Evolutionary conservation across 2,113 vertebrate genomes (phyloP).

Genomic region (Nestor notabilis): DNA sequence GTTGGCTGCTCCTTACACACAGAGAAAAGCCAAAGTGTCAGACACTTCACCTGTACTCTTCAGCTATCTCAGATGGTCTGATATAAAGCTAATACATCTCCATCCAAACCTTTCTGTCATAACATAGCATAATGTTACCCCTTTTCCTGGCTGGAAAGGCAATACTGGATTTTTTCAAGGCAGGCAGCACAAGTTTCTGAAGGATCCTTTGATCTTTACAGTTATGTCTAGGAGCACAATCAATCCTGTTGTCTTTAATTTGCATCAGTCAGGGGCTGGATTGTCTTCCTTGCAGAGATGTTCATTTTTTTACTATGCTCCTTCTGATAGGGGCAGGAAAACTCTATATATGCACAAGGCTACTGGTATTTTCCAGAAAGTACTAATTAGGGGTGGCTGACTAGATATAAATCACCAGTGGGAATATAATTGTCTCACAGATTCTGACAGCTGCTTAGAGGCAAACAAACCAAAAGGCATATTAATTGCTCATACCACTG

Average conservation of each 20-base stretch:
- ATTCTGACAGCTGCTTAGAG: not conserved
- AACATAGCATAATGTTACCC: rapidly evolving
- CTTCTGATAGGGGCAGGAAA: not conserved
- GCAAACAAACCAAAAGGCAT: not conserved
- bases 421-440: not conserved
- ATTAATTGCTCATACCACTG: not conserved
- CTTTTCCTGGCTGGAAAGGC: rapidly evolving
- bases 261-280: not conserved
- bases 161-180: not conserved
- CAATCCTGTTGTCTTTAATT: not conserved
- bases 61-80: not conserved
- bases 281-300: not conserved
- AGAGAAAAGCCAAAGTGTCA: not conserved
- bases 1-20: not conserved
- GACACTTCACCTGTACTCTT: not conserved
- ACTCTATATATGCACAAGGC: not conserved
- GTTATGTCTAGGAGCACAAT: not conserved
- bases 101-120: not conserved
- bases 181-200: not conserved
- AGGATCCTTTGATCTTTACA: not conserved
- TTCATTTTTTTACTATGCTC: not conserved
- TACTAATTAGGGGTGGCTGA: not conserved
- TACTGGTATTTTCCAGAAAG: not conserved
- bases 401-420: not conserved
- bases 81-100: not conserved